phyloP scores from a whole-genome alignment of 2,113 vertebrate species.

The Mandrillus leucophaeus region DNA sequence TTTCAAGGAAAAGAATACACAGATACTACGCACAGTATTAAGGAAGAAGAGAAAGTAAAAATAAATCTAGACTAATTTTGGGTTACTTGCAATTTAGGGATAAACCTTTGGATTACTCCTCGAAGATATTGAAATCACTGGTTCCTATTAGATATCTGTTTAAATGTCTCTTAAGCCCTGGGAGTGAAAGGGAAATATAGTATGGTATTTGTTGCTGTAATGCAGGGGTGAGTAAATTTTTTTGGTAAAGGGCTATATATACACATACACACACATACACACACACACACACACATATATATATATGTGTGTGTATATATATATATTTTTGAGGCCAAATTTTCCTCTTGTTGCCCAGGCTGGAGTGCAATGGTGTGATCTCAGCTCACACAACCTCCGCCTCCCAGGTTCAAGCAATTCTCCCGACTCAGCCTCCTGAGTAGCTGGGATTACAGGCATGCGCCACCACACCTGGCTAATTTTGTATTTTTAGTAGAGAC shows the following conservation, averaged over 20 bases:
- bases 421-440: no score
- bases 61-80: background rate
- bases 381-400: no score
- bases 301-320: fast-evolving
- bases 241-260: background rate
- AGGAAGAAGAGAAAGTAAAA: background rate
- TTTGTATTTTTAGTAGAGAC: no score
- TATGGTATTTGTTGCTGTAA: background rate
- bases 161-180: background rate
- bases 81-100: background rate
- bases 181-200: background rate
- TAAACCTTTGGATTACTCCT: background rate
- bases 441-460: no score
- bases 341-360: no score
- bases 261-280: no score
- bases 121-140: background rate
- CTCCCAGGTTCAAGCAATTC: no score
- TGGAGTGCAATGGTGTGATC: no score
- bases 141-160: background rate
- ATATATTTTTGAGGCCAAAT: no score
- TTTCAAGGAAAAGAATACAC: background rate
- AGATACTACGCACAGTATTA: background rate
- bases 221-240: background rate
- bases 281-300: no score
- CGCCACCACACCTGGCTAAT: no score